Evolutionary conservation across 2,888 invertebrate species (phyloP), one percentile per base, ranked within the genome.

Genomic region (Trilocha varians): DNA sequence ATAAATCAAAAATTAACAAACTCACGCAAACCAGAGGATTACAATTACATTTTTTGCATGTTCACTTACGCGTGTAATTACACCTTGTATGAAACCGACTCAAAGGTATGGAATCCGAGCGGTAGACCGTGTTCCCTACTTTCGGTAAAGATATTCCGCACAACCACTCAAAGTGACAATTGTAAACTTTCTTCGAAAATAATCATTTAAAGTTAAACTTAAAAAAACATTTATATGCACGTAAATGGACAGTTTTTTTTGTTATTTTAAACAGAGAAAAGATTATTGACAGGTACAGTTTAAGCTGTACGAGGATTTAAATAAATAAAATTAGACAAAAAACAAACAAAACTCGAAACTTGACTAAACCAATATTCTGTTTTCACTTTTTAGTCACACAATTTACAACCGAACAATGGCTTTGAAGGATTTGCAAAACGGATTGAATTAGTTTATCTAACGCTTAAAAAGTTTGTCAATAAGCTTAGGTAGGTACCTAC

Each of bases 1-100:
- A 82, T 79, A 84, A 83, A 83, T 82, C 76, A 79, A 79, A 78
- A 65, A 72, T 83, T 84, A 84, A 83, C 75, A 76, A 80, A 80
- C 77, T 74, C 73, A 67, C 68, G 72, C 74, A 75, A 78, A 73
- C 61, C 60, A 61, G 66, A 59, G 65, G 66, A 61, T 69, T 66
- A 65, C 62, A 55, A 58, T 66, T 65, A 67, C 65, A 62, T 63
- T 61, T 69, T 62, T 65, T 63, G 62, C 65, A 52, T 63, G 69
- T 55, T 64, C 70, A 67, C 67, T 77, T 73, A 53, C 58, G 70
- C 83, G 69, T 80, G 70, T 83, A 70, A 84, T 83, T 68, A 67
- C 62, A 59, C 56, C n/a, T n/a, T n/a, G n/a, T n/a, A n/a, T 59
- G 62, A 64, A 65, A 69, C 62, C 61, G 64, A 59, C 60, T 62